Base-by-base conservation (phyloP, 2,113 vertebrate species). In the Lamprologus speciosus region DNA sequence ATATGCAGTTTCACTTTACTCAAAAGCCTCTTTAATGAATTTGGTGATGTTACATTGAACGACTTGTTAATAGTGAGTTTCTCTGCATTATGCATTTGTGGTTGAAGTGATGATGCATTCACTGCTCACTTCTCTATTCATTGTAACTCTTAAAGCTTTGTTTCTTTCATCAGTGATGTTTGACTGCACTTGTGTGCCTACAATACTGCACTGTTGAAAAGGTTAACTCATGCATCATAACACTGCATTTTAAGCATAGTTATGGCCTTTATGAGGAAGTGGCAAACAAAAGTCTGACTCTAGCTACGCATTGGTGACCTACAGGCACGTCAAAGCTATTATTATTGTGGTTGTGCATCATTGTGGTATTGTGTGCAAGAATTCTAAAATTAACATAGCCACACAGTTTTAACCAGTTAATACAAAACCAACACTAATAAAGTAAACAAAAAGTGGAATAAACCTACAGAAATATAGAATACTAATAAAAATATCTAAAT, bases 301-400 rank as follows among this genome's bases (percentile, higher is more conserved):
- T 17, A 75, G 14, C 70, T 47, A 23, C 0, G 2, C n/a, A 45
- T 1, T 75, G 1, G 1, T 28, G 6, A 4, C 23, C 28, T 50
- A 28, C 2, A 78, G 26, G 1, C 16, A 45, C 1, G 6, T 1
- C 23, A 31, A 8, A n/a, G 70, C 16, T 31, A 47, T 0, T 6
- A 11, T 31, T 0, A 16, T 50, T 47, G 3, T 78, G 2, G 26
- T 3, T 47, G 23, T 47, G 17, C 16, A 16, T 65, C 33, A 65
- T 1, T 65, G 33, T 1, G 68, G 0, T 75, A 28, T 3, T 47
- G 42, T 7, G 9, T 47, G 14, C 6, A 47, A 28, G 5, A 47
- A 28, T 7, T 75, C 68, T 75, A 17, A 28, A 17, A 2, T 50
- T 0, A 50, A 17, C 4, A 0, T 2, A 50, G 23, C 14, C 1